phyloP scores from a whole-genome alignment of 1,140 invertebrate genomes.

The Apis florea region DNA sequence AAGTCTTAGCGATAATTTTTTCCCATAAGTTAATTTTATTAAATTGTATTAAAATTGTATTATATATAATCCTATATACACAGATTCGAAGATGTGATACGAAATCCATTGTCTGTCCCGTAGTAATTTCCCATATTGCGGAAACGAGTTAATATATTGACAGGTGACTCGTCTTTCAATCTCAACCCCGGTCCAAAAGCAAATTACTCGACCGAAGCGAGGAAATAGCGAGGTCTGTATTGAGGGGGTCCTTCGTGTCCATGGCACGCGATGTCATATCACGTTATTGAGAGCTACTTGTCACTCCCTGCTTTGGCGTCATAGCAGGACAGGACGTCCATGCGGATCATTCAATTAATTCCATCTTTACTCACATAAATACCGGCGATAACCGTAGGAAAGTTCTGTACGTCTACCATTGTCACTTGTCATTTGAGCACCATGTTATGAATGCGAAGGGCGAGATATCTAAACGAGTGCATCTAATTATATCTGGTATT shows the following conservation, averaged over 20 bases:
- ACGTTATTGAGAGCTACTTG: constrained; percentile 73
- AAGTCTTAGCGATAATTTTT: background rate
- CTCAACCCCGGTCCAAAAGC: constrained; percentile 56
- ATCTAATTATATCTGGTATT: background rate
- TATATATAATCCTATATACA: background rate
- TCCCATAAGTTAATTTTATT: background rate
- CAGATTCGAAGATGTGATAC: constrained; percentile 14
- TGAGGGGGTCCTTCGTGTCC: constrained; percentile 73
- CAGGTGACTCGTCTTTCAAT: constrained; percentile 60
- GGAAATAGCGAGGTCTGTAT: constrained; percentile 67
- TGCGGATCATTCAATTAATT: constrained; percentile 73
- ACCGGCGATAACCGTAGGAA: constrained; percentile 51
- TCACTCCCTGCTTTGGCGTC: constrained; percentile 67
- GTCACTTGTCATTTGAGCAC: constrained; percentile 52
- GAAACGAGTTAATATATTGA: constrained; percentile 64
- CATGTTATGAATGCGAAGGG: constrained; percentile 28
- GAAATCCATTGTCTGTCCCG: constrained; percentile 39
- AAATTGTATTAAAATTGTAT: background rate
- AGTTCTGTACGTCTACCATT: constrained; percentile 46
- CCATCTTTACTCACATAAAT: constrained; percentile 60
- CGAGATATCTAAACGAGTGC: background rate
- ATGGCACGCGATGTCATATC: constrained; percentile 72
- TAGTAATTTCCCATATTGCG: constrained; percentile 58
- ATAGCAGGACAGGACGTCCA: constrained; percentile 63
- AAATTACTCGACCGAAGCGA: constrained; percentile 67